Percentiles rank a stretch among this genome's conserved stretches.
phyloP scores from a whole-genome alignment of 1,140 invertebrate genomes.

The Drosophila parvula region DNA sequence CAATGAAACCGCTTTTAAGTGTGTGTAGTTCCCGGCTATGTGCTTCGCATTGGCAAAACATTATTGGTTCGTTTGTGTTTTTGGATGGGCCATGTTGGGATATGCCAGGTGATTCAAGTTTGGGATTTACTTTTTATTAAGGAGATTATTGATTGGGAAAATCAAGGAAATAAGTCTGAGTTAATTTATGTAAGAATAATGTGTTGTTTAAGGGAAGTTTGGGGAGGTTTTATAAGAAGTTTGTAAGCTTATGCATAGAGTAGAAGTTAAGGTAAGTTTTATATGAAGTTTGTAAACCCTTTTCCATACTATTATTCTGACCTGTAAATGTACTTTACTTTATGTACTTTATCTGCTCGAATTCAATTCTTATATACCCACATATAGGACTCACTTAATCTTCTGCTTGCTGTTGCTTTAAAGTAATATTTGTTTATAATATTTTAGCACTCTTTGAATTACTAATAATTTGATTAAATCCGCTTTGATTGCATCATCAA shows the following conservation, averaged over 20 bases:
- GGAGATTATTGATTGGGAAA: neutral
- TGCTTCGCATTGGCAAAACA: constrained; percentile 58
- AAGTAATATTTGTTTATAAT: neutral
- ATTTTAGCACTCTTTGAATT: neutral
- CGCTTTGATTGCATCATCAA: constrained; percentile 2
- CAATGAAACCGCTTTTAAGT: constrained; percentile 59
- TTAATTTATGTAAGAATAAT: neutral
- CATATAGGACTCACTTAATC: neutral
- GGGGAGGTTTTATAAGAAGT: neutral
- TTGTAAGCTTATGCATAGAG: too few species aligned
- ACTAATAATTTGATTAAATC: neutral
- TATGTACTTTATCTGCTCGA: too few species aligned
- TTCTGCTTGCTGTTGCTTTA: neutral
- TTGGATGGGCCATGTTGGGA: constrained; percentile 4
- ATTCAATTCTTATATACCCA: neutral
- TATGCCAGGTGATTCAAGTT: constrained; percentile 26
- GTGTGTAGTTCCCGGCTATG: constrained; percentile 69
- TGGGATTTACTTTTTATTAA: constrained; percentile 29
- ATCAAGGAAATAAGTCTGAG: neutral
- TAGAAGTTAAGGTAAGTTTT: neutral
- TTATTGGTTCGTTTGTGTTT: constrained; percentile 21
- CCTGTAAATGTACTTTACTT: too few species aligned
- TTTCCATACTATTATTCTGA: too few species aligned
- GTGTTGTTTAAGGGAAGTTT: too few species aligned
- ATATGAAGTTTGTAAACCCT: too few species aligned